phyloP scores from a whole-genome alignment of 2,888 invertebrate species.

The Tuta absoluta region DNA sequence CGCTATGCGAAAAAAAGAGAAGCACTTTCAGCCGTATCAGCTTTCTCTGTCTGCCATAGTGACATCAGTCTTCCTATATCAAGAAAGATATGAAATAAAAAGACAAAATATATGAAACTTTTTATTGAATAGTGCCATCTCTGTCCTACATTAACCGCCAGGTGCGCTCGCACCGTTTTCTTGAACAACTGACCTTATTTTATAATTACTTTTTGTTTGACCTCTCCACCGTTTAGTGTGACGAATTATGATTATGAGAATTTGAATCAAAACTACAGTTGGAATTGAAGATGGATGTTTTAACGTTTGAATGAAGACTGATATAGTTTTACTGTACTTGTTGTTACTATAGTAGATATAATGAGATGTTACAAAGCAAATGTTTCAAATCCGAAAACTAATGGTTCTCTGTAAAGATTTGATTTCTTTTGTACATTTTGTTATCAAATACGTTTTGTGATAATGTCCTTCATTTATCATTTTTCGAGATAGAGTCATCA shows the following conservation, averaged over 20 bases:
- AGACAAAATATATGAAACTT: neutral
- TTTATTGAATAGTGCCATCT: neutral
- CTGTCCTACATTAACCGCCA: neutral
- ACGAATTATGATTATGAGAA: slow-evolving; percentile 25
- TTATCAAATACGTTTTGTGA: slow-evolving; percentile 31
- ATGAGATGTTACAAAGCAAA: slow-evolving; percentile 44
- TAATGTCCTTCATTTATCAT: slow-evolving; percentile 20
- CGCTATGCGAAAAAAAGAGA: neutral
- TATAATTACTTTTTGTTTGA: slow-evolving; percentile 25
- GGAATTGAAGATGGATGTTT: slow-evolving; percentile 44
- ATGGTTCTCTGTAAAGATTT: slow-evolving; percentile 41
- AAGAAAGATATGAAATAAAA: neutral
- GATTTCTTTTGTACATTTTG: slow-evolving; percentile 43
- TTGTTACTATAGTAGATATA: slow-evolving; percentile 54
- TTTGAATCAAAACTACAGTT: slow-evolving; percentile 26
- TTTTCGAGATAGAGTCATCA: slow-evolving; percentile 14
- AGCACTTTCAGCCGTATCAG: neutral
- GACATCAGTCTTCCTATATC: neutral
- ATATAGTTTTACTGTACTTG: slow-evolving; percentile 62
- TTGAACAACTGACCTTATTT: slow-evolving; percentile 13
- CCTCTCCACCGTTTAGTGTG: slow-evolving; percentile 19
- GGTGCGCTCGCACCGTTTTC: neutral
- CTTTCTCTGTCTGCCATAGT: neutral
- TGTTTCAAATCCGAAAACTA: slow-evolving; percentile 38
- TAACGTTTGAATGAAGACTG: slow-evolving; percentile 74